Percentiles rank a stretch among this genome's conserved stretches.
phyloP scores from a whole-genome alignment of 2,797 vertebrate species.

The Lacerta agilis region DNA sequence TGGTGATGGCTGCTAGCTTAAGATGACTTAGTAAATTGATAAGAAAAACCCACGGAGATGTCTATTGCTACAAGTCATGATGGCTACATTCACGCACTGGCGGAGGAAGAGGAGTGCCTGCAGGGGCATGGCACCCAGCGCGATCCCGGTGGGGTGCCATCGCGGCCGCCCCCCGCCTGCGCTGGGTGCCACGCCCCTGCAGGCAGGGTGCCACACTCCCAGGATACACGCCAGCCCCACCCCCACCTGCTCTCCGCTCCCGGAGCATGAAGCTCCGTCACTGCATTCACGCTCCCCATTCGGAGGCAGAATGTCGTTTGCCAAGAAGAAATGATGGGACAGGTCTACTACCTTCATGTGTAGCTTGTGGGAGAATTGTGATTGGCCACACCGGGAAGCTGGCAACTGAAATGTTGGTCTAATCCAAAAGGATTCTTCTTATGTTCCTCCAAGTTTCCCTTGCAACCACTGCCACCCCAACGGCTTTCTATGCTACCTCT shows the following conservation, averaged over 20 bases:
- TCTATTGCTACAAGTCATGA: neutral
- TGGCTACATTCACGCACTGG: neutral
- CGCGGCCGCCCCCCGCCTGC: too few species aligned
- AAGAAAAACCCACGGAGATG: neutral
- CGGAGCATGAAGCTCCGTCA: too few species aligned
- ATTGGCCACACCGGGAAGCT: neutral
- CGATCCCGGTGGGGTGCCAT: too few species aligned
- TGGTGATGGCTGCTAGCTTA: neutral
- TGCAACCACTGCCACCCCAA: neutral
- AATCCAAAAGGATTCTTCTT: neutral
- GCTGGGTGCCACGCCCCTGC: too few species aligned
- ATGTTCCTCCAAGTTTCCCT: neutral
- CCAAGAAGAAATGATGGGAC: neutral
- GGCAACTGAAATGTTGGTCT: neutral
- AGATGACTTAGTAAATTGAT: neutral
- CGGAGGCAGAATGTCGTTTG: neutral
- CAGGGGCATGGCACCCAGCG: too few species aligned
- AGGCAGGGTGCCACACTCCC: too few species aligned
- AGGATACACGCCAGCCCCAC: too few species aligned
- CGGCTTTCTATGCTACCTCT: neutral
- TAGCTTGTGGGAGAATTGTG: neutral
- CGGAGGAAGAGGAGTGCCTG: too few species aligned
- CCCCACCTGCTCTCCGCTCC: too few species aligned
- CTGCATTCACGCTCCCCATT: neutral
- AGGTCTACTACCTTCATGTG: neutral